Evolutionary conservation across 2,888 invertebrate species (phyloP), one percentile per base, ranked within the genome.

Genomic region (Patella depressa): DNA sequence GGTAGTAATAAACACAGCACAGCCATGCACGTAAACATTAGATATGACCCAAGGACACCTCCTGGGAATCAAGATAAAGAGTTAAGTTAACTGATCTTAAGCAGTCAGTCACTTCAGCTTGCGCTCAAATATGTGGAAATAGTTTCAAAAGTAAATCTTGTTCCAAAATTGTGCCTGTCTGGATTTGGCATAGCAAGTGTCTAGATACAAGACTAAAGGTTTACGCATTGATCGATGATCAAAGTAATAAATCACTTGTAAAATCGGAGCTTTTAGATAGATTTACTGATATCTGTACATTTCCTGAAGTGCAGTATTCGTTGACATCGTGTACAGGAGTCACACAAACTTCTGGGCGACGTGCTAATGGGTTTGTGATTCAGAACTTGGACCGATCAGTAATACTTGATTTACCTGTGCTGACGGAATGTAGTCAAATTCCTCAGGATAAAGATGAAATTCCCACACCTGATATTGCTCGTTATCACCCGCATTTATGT

Each of bases 141-240:
- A 71, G n/a, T 0, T 78, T 80, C 69, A 71, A 70, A n/a, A 80
- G 81, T 5, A 83, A 80, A 73, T 84, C 82, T 11, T 83, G 83
- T 76, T 79, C 79, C 14, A 84, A 83, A 72, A 82, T 78, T 7
- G 19, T 83, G 3, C 72, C 80, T 7, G 78, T 81, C 5, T 78
- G 75, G 19, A 79, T 79, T n/a, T 81, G 77, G 57, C 78, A 78
- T 17, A 65, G 53, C 15, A 78, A 73, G 7, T 34, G 74, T 65
- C 80, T 78, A 53, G 72, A 81, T 11, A 15, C 65, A 12, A 17
- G 59, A 45, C 24, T 71, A 0, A 29, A 55, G 19, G 53, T 77
- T 17, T 84, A 83, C 59, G 79, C 79, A 19, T 71, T 81, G 9
- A 29, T 81, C 9, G 83, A 83, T 65, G 83, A 84, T 69, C 84